A percentile compares a stretch with the other conserved stretches of the same genome.
phyloP scores from a whole-genome alignment of 2,113 vertebrate genomes.

The Hemichromis elongatus region DNA sequence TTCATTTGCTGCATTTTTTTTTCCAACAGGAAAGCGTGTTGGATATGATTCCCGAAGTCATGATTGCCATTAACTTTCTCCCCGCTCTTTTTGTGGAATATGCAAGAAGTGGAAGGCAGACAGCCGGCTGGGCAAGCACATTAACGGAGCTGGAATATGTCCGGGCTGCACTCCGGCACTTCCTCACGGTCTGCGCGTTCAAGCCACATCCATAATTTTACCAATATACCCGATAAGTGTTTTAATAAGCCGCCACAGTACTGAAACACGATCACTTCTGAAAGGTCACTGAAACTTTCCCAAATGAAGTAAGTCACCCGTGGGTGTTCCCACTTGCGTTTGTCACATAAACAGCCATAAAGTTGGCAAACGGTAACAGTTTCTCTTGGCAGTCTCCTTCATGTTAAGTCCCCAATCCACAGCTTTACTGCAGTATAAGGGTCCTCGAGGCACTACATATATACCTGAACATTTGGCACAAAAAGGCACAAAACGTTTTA shows the following conservation, averaged over 20 bases:
- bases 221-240: constrained; percentile 25
- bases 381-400: constrained; percentile 24
- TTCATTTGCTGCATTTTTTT: background rate
- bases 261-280: constrained; percentile 31
- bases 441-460: background rate
- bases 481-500: background rate
- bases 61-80: background rate
- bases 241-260: constrained; percentile 26
- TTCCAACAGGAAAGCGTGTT: background rate
- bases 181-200: background rate
- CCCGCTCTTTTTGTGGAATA: background rate
- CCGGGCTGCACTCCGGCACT: background rate
- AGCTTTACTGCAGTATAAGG: background rate
- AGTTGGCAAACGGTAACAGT: constrained; percentile 11
- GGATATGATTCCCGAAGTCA: background rate
- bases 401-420: background rate
- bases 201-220: constrained; percentile 9
- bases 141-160: background rate
- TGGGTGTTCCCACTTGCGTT: constrained; percentile 42
- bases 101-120: background rate
- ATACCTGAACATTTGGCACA: background rate
- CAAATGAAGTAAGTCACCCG: constrained; percentile 54
- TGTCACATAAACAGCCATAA: constrained; percentile 61
- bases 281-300: constrained; percentile 45
- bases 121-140: background rate